A percentile compares a stretch with the other conserved stretches of the same genome.
These are phyloP conservation scores for Steromphala cineraria DNA, from an alignment of 2,888 invertebrate species.

Conservation along the genomic window DNA sequence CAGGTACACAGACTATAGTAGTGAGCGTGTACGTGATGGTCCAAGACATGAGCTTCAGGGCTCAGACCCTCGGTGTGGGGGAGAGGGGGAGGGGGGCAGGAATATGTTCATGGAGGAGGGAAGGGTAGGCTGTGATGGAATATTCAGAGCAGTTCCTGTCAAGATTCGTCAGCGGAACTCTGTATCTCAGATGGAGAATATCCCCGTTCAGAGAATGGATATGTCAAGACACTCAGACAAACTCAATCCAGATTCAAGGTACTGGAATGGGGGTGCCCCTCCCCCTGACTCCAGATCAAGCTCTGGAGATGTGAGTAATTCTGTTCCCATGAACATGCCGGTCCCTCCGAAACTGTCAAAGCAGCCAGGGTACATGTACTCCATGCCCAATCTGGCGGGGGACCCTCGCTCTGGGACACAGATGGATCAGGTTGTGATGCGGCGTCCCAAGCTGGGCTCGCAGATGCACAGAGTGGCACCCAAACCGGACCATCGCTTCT, in stretches of 20 bases:
- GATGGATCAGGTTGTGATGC: not conserved
- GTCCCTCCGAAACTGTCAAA: not conserved
- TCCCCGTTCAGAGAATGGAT: not conserved
- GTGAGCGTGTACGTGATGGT: not conserved
- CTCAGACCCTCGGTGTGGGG: not conserved
- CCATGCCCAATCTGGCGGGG: not conserved
- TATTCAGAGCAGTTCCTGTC: constrained; percentile 16
- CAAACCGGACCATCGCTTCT: constrained; percentile 22
- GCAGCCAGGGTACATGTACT: not conserved
- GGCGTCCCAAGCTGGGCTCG: not conserved
- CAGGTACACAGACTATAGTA: not conserved
- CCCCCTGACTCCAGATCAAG: not conserved
- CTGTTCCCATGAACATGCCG: not conserved
- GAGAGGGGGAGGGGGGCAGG: not conserved
- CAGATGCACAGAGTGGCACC: not conserved
- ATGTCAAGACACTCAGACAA: not conserved
- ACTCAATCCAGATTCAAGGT: no score
- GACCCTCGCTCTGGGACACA: not conserved
- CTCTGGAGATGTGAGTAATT: not conserved
- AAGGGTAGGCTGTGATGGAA: not conserved
- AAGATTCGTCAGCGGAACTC: constrained; percentile 10
- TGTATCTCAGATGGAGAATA: not conserved
- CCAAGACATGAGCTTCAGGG: not conserved
- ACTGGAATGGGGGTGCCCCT: not conserved
- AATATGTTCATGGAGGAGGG: not conserved